Conservation (phyloP, 1,140 invertebrate species). For the Sitodiplosis mosellana region DNA sequence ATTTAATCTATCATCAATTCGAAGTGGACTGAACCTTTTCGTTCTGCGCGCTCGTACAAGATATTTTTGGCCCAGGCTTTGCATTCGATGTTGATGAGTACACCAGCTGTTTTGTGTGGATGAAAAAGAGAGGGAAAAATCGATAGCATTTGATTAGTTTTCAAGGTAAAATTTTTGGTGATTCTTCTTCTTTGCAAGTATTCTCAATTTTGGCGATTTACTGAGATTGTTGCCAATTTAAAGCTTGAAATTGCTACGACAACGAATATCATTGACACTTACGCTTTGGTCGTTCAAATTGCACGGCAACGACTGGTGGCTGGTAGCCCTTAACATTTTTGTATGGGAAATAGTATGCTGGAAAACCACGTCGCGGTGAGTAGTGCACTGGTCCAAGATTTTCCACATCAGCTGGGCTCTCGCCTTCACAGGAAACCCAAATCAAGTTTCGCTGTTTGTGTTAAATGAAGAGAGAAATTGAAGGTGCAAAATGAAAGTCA, state of each 20-base stretch:
- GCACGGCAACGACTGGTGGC: conserved; percentile 73
- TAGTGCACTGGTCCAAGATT: conserved; percentile 73
- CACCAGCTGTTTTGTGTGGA: conserved; percentile 59
- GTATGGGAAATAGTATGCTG: conserved; percentile 63
- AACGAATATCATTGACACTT: conserved; percentile 23
- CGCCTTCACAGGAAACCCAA: conserved; percentile 75
- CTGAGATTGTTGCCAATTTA: too few relatives aligned
- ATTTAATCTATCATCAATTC: conserved; percentile 84
- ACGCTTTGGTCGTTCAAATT: conserved; percentile 67
- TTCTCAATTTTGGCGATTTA: not conserved
- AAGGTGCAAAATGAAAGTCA: not conserved
- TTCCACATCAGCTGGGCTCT: conserved; percentile 77
- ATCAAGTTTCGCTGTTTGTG: conserved; percentile 43
- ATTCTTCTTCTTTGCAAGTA: not conserved
- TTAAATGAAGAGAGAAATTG: not conserved
- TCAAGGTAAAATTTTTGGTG: not conserved
- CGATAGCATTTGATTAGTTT: not conserved
- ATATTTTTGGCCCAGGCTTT: conserved; percentile 94
- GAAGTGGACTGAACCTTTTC: conserved; percentile 86
- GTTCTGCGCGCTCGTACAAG: conserved; percentile 63
- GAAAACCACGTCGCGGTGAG: conserved; percentile 57
- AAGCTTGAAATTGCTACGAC: not conserved
- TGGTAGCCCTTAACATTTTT: conserved; percentile 62
- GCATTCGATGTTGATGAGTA: conserved; percentile 89
- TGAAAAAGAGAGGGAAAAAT: too few relatives aligned